Evolutionary conservation across 2,797 vertebrate species (phyloP).

Genomic region (Cephalopachus bancanus): DNA sequence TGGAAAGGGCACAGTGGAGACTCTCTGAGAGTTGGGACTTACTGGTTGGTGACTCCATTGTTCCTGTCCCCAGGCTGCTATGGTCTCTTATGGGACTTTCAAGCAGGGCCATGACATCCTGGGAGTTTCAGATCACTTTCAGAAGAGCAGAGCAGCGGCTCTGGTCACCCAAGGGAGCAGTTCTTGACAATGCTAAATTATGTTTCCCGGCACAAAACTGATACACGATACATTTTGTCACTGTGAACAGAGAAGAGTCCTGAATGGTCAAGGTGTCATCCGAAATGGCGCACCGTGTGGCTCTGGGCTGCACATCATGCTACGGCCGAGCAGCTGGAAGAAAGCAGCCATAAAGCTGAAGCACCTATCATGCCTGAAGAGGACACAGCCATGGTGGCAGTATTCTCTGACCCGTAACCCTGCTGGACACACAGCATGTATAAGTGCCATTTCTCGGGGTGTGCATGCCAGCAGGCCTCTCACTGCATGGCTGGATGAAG

Average conservation of each 20-base stretch:
- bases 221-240: background rate
- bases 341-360: fast-evolving
- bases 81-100: background rate
- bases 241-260: background rate
- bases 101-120: fast-evolving
- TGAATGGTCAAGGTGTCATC: fast-evolving
- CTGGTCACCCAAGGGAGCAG: background rate
- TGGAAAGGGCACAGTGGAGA: fast-evolving
- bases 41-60: fast-evolving
- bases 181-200: background rate
- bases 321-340: fast-evolving
- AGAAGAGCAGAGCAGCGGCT: background rate
- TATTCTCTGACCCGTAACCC: fast-evolving
- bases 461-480: fast-evolving
- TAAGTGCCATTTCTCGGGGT: fast-evolving
- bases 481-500: fast-evolving
- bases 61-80: background rate
- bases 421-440: fast-evolving
- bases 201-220: background rate
- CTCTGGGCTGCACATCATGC: fast-evolving
- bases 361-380: fast-evolving
- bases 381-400: fast-evolving
- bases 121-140: background rate
- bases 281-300: fast-evolving
- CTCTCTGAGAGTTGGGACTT: background rate